Evolutionary conservation across 2,113 vertebrate genomes (phyloP).

Genomic region (Tapirus terrestris): DNA sequence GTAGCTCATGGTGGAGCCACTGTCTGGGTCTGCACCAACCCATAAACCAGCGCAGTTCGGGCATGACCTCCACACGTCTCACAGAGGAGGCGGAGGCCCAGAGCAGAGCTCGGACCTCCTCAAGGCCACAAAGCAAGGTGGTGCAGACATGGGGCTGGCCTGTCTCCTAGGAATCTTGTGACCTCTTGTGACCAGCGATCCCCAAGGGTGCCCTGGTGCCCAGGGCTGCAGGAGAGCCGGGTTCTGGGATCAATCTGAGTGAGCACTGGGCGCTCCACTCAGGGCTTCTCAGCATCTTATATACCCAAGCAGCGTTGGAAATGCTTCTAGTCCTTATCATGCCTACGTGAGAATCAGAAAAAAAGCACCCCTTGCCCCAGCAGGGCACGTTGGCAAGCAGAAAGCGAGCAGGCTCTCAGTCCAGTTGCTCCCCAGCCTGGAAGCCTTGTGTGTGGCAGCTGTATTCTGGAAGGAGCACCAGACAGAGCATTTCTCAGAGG

Average conservation of each 20-base stretch:
- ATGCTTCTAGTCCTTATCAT: background rate
- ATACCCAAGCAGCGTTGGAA: background rate
- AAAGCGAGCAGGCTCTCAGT: background rate
- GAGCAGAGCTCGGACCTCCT: background rate
- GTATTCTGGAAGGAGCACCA: background rate
- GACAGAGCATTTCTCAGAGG: background rate
- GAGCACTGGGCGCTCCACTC: background rate
- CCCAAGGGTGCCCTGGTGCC: background rate
- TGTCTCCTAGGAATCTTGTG: background rate
- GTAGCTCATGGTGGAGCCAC: background rate
- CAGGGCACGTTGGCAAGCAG: background rate
- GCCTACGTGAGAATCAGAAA: background rate
- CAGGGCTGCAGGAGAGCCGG: background rate
- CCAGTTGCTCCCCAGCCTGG: rapidly evolving
- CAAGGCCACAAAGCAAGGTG: background rate
- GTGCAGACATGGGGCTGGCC: background rate
- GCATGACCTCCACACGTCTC: background rate
- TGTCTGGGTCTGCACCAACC: background rate
- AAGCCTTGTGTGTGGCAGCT: background rate
- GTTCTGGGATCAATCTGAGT: background rate
- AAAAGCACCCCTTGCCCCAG: background rate
- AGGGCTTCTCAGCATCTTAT: background rate
- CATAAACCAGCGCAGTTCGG: background rate
- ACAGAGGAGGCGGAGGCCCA: background rate
- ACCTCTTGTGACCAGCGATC: background rate